Percentiles rank a stretch among this genome's conserved stretches.
phyloP scores from a whole-genome alignment of 1,140 invertebrate species.

The Meteorus sp. region DNA sequence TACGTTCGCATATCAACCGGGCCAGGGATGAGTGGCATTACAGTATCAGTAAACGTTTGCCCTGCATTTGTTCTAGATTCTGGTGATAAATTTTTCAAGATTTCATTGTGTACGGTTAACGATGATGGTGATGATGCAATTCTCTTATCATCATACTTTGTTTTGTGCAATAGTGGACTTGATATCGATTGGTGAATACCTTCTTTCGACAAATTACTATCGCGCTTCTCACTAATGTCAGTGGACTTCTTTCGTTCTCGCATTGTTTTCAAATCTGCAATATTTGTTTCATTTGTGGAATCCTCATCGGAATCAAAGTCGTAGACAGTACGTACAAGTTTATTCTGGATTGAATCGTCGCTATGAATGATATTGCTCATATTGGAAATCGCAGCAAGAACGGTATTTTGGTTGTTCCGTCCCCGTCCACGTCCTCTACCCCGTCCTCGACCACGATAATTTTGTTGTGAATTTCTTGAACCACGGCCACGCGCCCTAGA shows the following conservation, averaged over 20 bases:
- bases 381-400: conserved; percentile 39
- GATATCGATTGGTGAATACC: conserved; percentile 54
- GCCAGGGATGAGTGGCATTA: conserved; percentile 75
- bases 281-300: conserved; percentile 69
- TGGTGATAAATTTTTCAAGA: too few relatives aligned
- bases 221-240: conserved; percentile 68
- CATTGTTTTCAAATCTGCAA: conserved; percentile 79
- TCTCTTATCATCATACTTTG: conserved; percentile 51
- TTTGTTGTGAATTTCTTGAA: conserved; percentile 58
- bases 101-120: conserved; percentile 30
- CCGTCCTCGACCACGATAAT: conserved; percentile 64
- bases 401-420: conserved; percentile 49
- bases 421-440: conserved; percentile 70
- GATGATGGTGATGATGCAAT: conserved; percentile 40
- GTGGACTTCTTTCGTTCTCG: conserved; percentile 77
- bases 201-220: conserved; percentile 59
- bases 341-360: conserved; percentile 69
- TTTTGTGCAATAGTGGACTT: conserved; percentile 38
- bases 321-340: conserved; percentile 83
- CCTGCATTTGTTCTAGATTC: conserved; percentile 34
- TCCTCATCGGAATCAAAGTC: conserved; percentile 86
- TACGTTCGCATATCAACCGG: conserved; percentile 88
- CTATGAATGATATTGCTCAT: conserved; percentile 49
- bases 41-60: conserved; percentile 60
- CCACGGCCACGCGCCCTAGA: conserved; percentile 47